Evolutionary conservation across 2,113 vertebrate genomes (phyloP).

Genomic region (Eupsittula cactorum): DNA sequence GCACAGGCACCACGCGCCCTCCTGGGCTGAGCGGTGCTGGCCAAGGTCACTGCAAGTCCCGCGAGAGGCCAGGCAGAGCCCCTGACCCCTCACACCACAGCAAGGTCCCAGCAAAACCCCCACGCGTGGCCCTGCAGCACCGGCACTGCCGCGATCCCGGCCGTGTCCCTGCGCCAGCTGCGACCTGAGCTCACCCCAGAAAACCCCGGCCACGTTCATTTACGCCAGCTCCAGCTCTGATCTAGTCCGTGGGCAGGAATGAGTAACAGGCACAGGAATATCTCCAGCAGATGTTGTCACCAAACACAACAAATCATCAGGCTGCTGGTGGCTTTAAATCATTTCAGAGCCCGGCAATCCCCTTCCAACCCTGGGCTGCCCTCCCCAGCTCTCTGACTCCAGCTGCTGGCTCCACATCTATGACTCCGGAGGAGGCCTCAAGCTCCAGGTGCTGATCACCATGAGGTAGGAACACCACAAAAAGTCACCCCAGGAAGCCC

Average conservation of each 20-base stretch:
- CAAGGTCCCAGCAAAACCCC: background rate
- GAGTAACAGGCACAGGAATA: slow-evolving; percentile 54
- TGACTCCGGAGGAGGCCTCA: rapidly evolving
- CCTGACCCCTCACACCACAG: background rate
- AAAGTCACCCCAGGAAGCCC: background rate
- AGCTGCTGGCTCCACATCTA: background rate
- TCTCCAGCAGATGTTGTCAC: slow-evolving; percentile 38
- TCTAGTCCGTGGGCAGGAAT: slow-evolving; percentile 22
- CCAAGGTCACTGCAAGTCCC: background rate
- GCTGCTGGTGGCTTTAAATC: slow-evolving; percentile 1
- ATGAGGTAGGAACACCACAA: rapidly evolving
- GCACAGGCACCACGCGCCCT: rapidly evolving
- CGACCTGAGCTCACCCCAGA: slow-evolving; percentile 5
- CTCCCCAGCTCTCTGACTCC: background rate
- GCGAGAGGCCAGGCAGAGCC: background rate
- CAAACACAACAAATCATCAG: background rate
- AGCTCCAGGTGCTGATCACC: background rate
- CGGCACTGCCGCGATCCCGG: background rate
- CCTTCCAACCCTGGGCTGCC: background rate
- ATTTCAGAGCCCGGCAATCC: rapidly evolving
- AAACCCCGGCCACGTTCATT: background rate
- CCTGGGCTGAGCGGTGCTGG: background rate
- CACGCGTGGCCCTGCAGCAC: background rate
- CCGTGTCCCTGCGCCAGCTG: background rate
- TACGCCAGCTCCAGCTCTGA: background rate